Evolutionary conservation across 2,797 vertebrate genomes (phyloP), one percentile per base, ranked within the genome.

Genomic region (Acanthis flammea): DNA sequence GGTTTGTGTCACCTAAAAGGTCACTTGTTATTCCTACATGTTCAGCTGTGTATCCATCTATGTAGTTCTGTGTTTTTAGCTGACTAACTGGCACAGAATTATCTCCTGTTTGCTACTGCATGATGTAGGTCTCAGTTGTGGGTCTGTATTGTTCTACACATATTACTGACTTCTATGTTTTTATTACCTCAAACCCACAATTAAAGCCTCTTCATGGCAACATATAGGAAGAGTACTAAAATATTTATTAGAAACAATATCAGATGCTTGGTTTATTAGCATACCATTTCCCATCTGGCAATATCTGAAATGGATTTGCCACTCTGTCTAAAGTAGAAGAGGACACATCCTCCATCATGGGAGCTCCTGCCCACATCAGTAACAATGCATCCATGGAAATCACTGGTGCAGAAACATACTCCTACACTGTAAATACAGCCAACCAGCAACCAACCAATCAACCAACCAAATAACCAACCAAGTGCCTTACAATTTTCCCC

Each of bases 271-370:
- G 21, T 35, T 76, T 85, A 82, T 70, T 63, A 61, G 12, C 19
- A 31, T 27, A 14, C 27, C 4, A 2, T 41, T 76, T 90, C 28
- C 53, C 4, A 6, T 67, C 31, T 71, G 27, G 21, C 44, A 70
- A 28, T 15, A 18, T 70, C 63, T 85, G 66, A 48, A 83, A 61
- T 23, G 33, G 35, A 41, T 77, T 88, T 93, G 24, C 31, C 41
- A 45, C 18, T 11, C 6, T 0, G 0, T 25, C 27, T 48, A 42
- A 79, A 76, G 45, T 65, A 67, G 48, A 51, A 41, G 48, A 57
- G 35, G 53, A 65, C 50, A 50, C 2, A 2, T 61, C 21, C 14
- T 55, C 27, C 65, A 10, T 33, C 35, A 31, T 0, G 0, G 42
- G 23, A 85, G 8, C 33, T 87, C 18, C 42, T 22, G 37, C 53